Percentiles rank a stretch among this genome's conserved stretches.
phyloP scores from a whole-genome alignment of 2,888 invertebrate genomes.

The Trachelus stipa region DNA sequence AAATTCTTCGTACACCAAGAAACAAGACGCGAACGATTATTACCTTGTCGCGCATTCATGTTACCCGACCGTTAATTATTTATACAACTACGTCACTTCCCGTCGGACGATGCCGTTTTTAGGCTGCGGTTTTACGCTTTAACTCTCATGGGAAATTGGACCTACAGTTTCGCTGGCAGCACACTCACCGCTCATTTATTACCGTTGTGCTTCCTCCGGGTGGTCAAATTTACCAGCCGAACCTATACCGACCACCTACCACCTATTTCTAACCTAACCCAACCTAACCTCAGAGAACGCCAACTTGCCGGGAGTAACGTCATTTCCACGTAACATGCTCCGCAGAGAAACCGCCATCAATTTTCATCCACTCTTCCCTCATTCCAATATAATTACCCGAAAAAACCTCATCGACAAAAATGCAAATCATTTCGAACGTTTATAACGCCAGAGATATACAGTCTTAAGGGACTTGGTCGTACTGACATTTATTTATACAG shows the following conservation, averaged over 20 bases:
- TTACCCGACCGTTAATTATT: constrained; percentile 43
- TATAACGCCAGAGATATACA: background rate
- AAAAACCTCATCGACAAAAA: background rate
- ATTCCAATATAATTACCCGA: background rate
- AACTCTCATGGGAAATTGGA: constrained; percentile 60
- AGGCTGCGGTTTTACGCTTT: constrained; percentile 58
- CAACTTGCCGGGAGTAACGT: constrained; percentile 27
- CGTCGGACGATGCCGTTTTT: constrained; percentile 59
- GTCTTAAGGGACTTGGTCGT: background rate
- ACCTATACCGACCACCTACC: constrained; percentile 16
- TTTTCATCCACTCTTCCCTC: background rate
- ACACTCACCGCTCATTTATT: constrained; percentile 61
- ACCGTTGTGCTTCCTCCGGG: constrained; percentile 60
- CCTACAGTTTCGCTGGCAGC: constrained; percentile 51
- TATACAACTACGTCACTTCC: constrained; percentile 51
- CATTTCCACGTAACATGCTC: constrained; percentile 44
- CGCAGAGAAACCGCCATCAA: constrained; percentile 33
- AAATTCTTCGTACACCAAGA: background rate
- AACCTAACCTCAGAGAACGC: background rate
- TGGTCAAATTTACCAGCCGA: constrained; percentile 56
- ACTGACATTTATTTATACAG: background rate
- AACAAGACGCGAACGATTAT: background rate
- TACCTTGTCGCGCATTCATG: constrained; percentile 15
- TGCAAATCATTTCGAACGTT: background rate
- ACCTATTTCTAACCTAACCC: constrained; percentile 16